Evolutionary conservation across 2,797 vertebrate genomes (phyloP).

Genomic region (Glossophaga mutica): DNA sequence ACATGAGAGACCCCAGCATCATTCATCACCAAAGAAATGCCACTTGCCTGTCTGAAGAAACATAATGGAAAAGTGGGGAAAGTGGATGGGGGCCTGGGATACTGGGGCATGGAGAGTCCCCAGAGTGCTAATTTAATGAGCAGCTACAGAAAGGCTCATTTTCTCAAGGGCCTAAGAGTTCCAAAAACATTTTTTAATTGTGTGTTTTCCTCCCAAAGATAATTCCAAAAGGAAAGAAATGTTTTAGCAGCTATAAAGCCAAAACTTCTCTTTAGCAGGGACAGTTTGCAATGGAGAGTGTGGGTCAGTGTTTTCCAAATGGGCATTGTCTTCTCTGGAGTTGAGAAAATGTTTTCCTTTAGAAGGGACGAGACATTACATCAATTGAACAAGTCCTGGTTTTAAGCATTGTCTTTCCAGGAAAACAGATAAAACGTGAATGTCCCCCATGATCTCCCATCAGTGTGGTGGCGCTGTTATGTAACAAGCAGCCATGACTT

Average conservation of each 20-base stretch:
- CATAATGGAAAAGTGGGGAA: not conserved
- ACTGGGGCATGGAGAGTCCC: not conserved
- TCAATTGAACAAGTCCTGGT: not conserved
- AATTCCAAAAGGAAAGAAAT: slow-evolving; percentile 2
- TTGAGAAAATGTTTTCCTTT: not conserved
- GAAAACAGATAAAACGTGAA: not conserved
- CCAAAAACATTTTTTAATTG: not conserved
- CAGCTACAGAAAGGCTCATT: not conserved
- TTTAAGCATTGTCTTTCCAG: not conserved
- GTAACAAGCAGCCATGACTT: not conserved
- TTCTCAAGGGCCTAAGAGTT: slow-evolving; percentile 22
- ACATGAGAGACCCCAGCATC: not conserved
- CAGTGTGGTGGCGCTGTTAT: not conserved
- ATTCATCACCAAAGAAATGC: not conserved
- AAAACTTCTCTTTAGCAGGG: not conserved
- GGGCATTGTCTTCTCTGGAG: not conserved
- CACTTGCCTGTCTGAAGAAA: slow-evolving; percentile 11
- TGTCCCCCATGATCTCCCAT: not conserved
- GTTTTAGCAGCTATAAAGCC: not conserved
- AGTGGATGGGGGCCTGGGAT: not conserved
- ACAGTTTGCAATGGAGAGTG: not conserved
- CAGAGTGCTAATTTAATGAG: slow-evolving; percentile 5
- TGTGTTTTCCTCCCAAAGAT: not conserved
- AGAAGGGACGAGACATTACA: not conserved
- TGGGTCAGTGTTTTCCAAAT: not conserved